phyloP scores from a whole-genome alignment of 2,797 vertebrate genomes.

The Centroberyx gerrardi region DNA sequence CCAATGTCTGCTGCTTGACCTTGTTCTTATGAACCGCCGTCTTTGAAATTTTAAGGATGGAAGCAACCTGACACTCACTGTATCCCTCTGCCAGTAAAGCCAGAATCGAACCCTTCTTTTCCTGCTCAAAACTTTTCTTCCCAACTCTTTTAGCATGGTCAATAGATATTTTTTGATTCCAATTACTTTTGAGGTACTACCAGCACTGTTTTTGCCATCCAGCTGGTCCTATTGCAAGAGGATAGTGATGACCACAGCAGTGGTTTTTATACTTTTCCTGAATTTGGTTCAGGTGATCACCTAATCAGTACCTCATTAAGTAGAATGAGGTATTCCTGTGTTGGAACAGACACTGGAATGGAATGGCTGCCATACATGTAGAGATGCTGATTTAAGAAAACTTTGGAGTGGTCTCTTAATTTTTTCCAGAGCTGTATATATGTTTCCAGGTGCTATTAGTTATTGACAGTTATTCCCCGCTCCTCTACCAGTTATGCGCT shows the following conservation, averaged over 20 bases:
- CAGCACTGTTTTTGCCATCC: slow-evolving; percentile 34
- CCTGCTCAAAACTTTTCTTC: background rate
- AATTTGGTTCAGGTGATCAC: too few species aligned
- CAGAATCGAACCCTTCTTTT: slow-evolving; percentile 7
- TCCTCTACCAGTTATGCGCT: background rate
- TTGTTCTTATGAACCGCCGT: slow-evolving; percentile 15
- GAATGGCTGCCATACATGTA: slow-evolving; percentile 9
- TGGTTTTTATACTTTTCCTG: slow-evolving; percentile 22
- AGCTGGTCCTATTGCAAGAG: slow-evolving; percentile 27
- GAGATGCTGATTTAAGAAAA: background rate
- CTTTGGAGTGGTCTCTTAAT: too few species aligned
- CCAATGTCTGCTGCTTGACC: slow-evolving; percentile 19
- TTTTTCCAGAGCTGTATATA: too few species aligned
- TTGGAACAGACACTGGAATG: slow-evolving; percentile 16
- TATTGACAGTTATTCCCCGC: too few species aligned
- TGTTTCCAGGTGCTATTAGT: too few species aligned
- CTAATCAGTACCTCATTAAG: background rate
- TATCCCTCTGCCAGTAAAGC: slow-evolving; percentile 1
- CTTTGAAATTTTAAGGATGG: slow-evolving; percentile 2
- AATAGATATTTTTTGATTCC: background rate
- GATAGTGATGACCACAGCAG: slow-evolving; percentile 21
- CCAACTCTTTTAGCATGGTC: background rate
- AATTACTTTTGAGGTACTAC: slow-evolving; percentile 2
- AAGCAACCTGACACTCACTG: background rate
- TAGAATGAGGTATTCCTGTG: slow-evolving; percentile 13